These are phyloP conservation scores for Piaya cayana DNA, from an alignment of 2,113 vertebrate species.

Conservation along the genomic window DNA sequence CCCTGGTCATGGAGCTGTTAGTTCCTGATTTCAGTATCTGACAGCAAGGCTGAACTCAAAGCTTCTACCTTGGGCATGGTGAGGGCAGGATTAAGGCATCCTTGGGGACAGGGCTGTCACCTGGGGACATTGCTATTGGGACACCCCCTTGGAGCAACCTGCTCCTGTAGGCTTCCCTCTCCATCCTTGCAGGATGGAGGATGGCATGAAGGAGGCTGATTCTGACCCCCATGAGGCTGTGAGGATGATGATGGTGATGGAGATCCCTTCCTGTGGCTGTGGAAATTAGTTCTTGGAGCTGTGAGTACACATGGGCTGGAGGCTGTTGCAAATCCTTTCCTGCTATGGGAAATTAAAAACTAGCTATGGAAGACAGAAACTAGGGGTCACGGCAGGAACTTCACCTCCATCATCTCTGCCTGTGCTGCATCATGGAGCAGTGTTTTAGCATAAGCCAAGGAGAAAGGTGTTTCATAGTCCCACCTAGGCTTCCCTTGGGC, in stretches of 20 bases:
- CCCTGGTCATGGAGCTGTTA: background rate
- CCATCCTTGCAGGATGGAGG: background rate
- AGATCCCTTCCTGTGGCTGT: accelerated
- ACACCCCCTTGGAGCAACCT: accelerated
- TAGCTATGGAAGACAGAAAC: background rate
- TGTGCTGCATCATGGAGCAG: background rate
- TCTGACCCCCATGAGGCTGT: background rate
- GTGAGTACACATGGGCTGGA: background rate
- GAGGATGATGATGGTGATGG: background rate
- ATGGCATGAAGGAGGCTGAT: background rate
- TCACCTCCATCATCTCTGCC: background rate
- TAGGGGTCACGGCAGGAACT: no score
- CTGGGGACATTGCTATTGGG: background rate
- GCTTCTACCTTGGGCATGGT: background rate
- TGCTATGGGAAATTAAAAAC: background rate
- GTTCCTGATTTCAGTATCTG: background rate
- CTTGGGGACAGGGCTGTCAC: background rate
- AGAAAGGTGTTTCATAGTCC: background rate
- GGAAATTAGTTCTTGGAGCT: background rate
- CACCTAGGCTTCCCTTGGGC: background rate
- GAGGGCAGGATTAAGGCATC: background rate
- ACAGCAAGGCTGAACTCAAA: background rate
- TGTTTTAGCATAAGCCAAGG: background rate
- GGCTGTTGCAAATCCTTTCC: background rate
- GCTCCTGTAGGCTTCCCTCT: background rate